phyloP scores from a whole-genome alignment of 2,888 invertebrate genomes.

The Listrodromus nycthemerus region DNA sequence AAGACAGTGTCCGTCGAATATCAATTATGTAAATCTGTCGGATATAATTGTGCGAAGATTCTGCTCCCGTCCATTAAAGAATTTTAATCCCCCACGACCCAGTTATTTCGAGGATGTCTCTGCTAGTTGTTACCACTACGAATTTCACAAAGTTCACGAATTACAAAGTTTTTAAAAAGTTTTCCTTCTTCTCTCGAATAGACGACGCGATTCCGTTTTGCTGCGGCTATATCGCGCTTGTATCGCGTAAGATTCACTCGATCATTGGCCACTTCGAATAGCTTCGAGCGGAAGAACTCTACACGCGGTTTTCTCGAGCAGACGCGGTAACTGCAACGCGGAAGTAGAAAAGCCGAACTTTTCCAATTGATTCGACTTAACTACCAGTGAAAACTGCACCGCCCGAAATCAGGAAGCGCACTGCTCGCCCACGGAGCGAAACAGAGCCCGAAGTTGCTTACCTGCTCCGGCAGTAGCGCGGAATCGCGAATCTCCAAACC shows the following conservation, averaged over 20 bases:
- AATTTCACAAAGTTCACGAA: too few species aligned
- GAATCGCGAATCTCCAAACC: slow-evolving; percentile 48
- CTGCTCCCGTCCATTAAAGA: neutral
- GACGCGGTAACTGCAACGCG: slow-evolving; percentile 37
- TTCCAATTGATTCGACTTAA: slow-evolving; percentile 81
- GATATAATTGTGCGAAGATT: neutral
- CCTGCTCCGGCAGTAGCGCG: slow-evolving; percentile 24
- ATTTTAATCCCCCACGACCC: neutral
- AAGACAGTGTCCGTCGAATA: neutral
- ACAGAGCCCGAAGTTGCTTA: slow-evolving; percentile 58
- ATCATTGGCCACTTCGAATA: slow-evolving; percentile 1
- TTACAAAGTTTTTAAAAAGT: too few species aligned
- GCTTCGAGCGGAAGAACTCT: slow-evolving; percentile 25
- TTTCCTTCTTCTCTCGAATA: too few species aligned
- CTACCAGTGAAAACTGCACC: slow-evolving; percentile 71
- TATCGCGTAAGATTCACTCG: neutral
- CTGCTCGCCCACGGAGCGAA: slow-evolving; percentile 44
- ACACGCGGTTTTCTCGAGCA: slow-evolving; percentile 2
- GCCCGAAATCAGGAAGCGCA: slow-evolving; percentile 52
- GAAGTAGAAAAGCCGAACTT: slow-evolving; percentile 71
- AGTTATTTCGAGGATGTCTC: neutral
- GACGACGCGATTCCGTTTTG: neutral
- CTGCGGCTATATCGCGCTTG: neutral
- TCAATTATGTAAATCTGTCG: too few species aligned
- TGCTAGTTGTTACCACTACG: neutral